A percentile compares a stretch with the other conserved stretches of the same genome.
Conservation (phyloP, 2,113 vertebrate genomes). For the Halcyon senegalensis region DNA sequence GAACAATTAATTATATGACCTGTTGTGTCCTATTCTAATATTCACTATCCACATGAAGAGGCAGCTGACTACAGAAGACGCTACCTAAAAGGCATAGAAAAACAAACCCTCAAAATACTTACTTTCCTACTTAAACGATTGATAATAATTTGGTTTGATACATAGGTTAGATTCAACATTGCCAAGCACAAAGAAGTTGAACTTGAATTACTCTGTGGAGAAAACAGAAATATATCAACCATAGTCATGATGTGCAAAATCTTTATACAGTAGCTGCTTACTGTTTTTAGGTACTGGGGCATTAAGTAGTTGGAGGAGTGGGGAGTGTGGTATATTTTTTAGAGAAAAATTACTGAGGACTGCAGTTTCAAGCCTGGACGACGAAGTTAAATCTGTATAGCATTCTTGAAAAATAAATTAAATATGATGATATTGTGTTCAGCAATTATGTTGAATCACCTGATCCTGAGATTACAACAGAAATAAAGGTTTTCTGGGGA, state of each 20-base stretch:
- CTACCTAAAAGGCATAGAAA: neutral
- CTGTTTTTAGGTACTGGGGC: neutral
- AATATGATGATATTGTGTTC: neutral
- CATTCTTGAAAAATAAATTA: neutral
- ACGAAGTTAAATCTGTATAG: neutral
- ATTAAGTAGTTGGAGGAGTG: neutral
- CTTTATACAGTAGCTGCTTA: neutral
- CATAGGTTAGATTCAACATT: constrained; percentile 87
- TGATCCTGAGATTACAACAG: neutral
- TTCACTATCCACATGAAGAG: neutral
- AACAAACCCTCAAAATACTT: neutral
- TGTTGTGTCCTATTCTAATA: neutral
- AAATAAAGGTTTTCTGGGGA: neutral
- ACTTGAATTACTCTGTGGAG: constrained; percentile 78
- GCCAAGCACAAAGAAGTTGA: constrained; percentile 88
- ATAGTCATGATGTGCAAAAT: neutral
- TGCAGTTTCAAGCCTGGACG: neutral
- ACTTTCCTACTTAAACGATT: constrained; percentile 91
- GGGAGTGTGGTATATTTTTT: neutral
- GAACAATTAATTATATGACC: neutral
- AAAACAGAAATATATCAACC: neutral
- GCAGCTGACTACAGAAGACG: neutral
- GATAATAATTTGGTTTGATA: constrained; percentile 84
- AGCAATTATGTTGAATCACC: neutral
- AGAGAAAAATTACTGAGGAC: neutral